Conservation (phyloP, 2,797 vertebrate genomes). For the Lutjanus campechanus region DNA sequence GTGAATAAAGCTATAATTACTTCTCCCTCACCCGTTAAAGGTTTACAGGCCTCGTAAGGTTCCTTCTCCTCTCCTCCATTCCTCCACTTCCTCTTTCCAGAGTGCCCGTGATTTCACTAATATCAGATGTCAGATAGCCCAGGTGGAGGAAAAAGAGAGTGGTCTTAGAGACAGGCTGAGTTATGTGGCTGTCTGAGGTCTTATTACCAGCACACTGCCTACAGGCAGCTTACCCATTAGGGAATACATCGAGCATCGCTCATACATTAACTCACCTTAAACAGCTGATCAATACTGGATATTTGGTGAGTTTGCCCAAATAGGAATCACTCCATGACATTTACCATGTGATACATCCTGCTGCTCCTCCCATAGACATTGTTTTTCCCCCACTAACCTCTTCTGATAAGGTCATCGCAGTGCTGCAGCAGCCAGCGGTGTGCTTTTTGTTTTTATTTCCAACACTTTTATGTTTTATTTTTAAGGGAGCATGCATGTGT, state of each 20-base stretch:
- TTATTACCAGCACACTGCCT: slow-evolving; percentile 79
- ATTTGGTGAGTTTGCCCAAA: slow-evolving; percentile 69
- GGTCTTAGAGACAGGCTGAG: slow-evolving; percentile 78
- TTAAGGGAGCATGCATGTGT: slow-evolving; percentile 43
- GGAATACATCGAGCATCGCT: slow-evolving; percentile 77
- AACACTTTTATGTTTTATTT: slow-evolving; percentile 62
- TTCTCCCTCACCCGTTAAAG: slow-evolving; percentile 33
- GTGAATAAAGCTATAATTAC: slow-evolving; percentile 60
- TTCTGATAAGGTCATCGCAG: slow-evolving; percentile 33
- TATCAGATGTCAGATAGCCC: slow-evolving; percentile 80
- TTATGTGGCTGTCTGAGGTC: slow-evolving; percentile 81
- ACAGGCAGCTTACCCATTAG: slow-evolving; percentile 78
- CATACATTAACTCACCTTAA: slow-evolving; percentile 82
- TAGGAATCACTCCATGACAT: slow-evolving; percentile 67
- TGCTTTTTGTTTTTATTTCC: slow-evolving; percentile 29
- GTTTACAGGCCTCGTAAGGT: slow-evolving; percentile 36
- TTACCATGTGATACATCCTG: slow-evolving; percentile 48
- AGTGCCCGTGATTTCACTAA: slow-evolving; percentile 71
- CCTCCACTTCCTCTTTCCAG: slow-evolving; percentile 60
- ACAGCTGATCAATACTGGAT: slow-evolving; percentile 79
- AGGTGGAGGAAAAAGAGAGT: slow-evolving; percentile 79
- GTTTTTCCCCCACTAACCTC: slow-evolving; percentile 45
- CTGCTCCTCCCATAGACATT: slow-evolving; percentile 29
- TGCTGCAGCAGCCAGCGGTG: slow-evolving; percentile 14
- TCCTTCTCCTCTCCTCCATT: slow-evolving; percentile 49